These are phyloP conservation scores for Doryteuthis pealeii DNA, from an alignment of 1,140 invertebrate genomes.

Conservation along the genomic window DNA sequence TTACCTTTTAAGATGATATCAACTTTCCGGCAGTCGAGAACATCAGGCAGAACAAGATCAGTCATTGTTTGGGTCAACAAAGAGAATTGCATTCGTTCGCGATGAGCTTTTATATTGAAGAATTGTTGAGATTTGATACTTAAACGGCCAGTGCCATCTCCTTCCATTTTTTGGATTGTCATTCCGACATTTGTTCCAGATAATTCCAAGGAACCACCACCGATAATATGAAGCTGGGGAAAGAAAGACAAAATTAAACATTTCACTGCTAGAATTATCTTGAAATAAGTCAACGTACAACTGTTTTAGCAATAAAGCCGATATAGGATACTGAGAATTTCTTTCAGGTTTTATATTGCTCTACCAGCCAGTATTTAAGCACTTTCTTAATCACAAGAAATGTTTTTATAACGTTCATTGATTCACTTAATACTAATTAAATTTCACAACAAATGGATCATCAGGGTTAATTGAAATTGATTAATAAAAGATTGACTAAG, in stretches of 20 bases:
- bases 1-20: slow-evolving; percentile 46
- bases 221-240: slow-evolving; percentile 33
- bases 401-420: too few relatives aligned
- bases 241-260: background rate
- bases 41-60: slow-evolving; percentile 31
- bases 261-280: too few relatives aligned
- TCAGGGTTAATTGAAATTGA: too few relatives aligned
- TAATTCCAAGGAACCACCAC: slow-evolving; percentile 34
- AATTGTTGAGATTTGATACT: slow-evolving; percentile 30
- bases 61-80: slow-evolving; percentile 36
- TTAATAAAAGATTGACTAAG: too few relatives aligned
- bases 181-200: slow-evolving; percentile 27
- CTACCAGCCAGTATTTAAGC: too few relatives aligned
- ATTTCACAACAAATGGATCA: too few relatives aligned
- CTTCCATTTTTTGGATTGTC: slow-evolving; percentile 27
- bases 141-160: slow-evolving; percentile 40
- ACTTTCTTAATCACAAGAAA: too few relatives aligned
- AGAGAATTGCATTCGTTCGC: slow-evolving; percentile 35
- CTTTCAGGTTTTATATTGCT: too few relatives aligned
- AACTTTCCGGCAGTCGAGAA: slow-evolving; percentile 40
- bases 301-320: too few relatives aligned
- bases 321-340: too few relatives aligned
- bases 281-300: too few relatives aligned
- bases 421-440: too few relatives aligned
- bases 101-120: slow-evolving; percentile 24